Conservation (phyloP, 2,888 invertebrate species). For the Erpobdella octoculata region DNA sequence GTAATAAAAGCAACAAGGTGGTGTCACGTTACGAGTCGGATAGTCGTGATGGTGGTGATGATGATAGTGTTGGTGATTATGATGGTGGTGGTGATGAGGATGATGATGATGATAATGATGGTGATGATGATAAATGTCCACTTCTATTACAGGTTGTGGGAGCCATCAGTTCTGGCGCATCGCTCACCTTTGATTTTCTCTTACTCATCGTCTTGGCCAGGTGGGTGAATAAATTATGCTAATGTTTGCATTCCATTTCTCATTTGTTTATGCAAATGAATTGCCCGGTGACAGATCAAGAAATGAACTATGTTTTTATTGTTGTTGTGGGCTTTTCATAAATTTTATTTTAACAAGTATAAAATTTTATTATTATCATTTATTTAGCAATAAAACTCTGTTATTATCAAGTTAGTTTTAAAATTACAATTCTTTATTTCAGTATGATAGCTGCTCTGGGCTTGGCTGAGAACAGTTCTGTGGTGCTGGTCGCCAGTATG, state of each 20-base stretch:
- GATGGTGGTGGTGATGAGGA: neutral
- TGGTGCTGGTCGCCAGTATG: conserved; percentile 71
- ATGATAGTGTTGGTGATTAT: neutral
- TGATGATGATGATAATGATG: neutral
- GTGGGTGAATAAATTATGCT: conserved; percentile 48
- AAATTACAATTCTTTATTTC: no score
- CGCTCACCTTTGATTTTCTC: conserved; percentile 69
- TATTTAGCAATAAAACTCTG: neutral
- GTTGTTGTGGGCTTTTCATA: neutral
- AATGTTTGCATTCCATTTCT: neutral
- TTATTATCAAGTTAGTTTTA: no score
- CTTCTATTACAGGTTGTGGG: conserved; percentile 58
- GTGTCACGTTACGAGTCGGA: neutral
- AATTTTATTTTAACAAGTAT: neutral
- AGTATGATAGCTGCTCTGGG: conserved; percentile 70
- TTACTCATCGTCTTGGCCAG: conserved; percentile 66
- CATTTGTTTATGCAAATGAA: neutral
- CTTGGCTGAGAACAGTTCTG: conserved; percentile 66
- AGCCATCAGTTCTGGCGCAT: conserved; percentile 62
- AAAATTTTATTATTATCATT: neutral
- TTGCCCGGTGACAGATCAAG: neutral
- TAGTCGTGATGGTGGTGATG: neutral
- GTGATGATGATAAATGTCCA: neutral
- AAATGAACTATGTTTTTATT: neutral
- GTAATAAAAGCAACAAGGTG: no score